Evolutionary conservation across 2,888 invertebrate species (phyloP).

Genomic region (Volucella inflata): DNA sequence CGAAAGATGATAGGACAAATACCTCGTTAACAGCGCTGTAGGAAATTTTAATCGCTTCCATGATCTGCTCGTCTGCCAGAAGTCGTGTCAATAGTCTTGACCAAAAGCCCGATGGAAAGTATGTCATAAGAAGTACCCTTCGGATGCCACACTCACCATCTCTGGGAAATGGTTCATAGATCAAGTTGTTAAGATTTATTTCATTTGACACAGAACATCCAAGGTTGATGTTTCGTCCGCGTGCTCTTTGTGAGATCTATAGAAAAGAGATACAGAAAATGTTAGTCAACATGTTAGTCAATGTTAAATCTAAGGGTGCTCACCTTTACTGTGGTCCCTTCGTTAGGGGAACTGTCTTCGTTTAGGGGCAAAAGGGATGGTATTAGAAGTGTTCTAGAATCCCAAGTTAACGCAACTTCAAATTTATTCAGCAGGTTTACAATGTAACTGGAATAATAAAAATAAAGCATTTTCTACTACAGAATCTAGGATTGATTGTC

Average conservation of each 20-base stretch:
- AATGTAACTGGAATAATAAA: constrained; percentile 88
- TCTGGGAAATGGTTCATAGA: constrained; percentile 78
- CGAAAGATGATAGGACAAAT: constrained; percentile 77
- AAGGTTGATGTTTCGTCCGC: constrained; percentile 79
- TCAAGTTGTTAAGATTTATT: constrained; percentile 80
- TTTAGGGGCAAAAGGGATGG: constrained; percentile 95
- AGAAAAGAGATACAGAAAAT: constrained; percentile 7
- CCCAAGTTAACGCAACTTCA: constrained; percentile 98
- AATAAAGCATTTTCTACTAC: background rate
- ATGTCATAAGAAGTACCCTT: constrained; percentile 95
- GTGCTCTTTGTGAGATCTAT: constrained; percentile 81
- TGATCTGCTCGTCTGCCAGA: constrained; percentile 93
- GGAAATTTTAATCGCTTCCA: constrained; percentile 90
- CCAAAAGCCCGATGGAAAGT: constrained; percentile 99
- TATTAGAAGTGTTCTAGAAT: constrained; percentile 93
- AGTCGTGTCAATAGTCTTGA: constrained; percentile 96
- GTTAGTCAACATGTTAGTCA: background rate
- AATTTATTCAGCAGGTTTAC: constrained; percentile 97
- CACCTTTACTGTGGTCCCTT: constrained; percentile 82
- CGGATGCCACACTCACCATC: constrained; percentile 79
- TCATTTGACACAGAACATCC: constrained; percentile 82
- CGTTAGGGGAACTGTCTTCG: constrained; percentile 85
- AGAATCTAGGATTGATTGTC: too few relatives aligned
- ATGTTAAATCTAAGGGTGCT: background rate
- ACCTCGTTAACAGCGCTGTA: constrained; percentile 90